These are phyloP conservation scores for Hydrocynus forskahlii DNA, from an alignment of 2,797 vertebrate species.

Conservation along the genomic window DNA sequence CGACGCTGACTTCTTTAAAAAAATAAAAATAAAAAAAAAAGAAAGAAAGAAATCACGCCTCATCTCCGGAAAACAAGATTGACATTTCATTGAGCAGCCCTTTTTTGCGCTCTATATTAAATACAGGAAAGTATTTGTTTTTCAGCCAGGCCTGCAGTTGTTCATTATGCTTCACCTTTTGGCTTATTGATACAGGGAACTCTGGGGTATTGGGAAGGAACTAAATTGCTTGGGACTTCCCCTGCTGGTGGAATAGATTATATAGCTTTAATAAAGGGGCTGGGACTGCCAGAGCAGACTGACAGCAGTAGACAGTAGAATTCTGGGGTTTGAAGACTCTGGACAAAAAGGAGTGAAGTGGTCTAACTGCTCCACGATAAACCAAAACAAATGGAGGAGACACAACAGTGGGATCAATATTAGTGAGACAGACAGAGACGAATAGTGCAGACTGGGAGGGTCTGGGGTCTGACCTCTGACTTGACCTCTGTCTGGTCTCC, in stretches of 20 bases:
- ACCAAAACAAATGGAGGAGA: slow-evolving; percentile 33
- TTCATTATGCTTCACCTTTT: slow-evolving; percentile 65
- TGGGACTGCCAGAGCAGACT: slow-evolving; percentile 9
- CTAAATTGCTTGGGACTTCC: slow-evolving; percentile 60
- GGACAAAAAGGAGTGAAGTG: not conserved
- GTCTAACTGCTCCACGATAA: slow-evolving; percentile 7
- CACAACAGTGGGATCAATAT: slow-evolving; percentile 51
- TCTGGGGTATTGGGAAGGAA: slow-evolving; percentile 57
- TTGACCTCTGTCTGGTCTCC: slow-evolving; percentile 44
- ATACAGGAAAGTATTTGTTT: slow-evolving; percentile 57
- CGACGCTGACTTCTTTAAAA: slow-evolving; percentile 36
- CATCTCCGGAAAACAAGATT: slow-evolving; percentile 55
- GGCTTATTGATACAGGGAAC: slow-evolving; percentile 61
- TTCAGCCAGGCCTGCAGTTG: slow-evolving; percentile 53
- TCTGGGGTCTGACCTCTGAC: slow-evolving; percentile 33
- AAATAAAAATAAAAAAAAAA: not conserved
- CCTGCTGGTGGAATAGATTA: slow-evolving; percentile 51
- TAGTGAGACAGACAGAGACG: slow-evolving; percentile 32
- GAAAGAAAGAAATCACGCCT: slow-evolving; percentile 27
- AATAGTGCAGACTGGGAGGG: slow-evolving; percentile 35
- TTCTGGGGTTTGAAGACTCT: slow-evolving; percentile 17
- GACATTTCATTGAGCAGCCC: slow-evolving; percentile 61
- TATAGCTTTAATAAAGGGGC: slow-evolving; percentile 55
- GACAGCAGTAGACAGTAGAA: slow-evolving; percentile 24
- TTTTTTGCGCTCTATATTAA: slow-evolving; percentile 61